A percentile compares a stretch with the other conserved stretches of the same genome.
These are phyloP conservation scores for Agrochola circellaris DNA, from an alignment of 2,888 invertebrate species.

Conservation along the genomic window DNA sequence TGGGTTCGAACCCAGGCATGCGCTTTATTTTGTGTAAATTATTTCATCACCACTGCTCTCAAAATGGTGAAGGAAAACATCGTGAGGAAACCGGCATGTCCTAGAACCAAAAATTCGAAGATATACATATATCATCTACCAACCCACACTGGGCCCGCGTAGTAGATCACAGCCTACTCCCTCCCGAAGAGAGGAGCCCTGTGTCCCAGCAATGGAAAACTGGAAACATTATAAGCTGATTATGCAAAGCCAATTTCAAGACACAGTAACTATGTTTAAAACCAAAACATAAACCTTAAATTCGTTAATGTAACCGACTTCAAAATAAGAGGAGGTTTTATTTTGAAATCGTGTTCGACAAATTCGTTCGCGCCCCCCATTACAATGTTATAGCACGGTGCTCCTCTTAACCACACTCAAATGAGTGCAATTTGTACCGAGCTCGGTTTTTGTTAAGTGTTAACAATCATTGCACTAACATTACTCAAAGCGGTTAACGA, in stretches of 20 bases:
- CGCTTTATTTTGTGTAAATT: too few species aligned
- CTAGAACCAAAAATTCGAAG: too few species aligned
- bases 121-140: too few species aligned
- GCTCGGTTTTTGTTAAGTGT: slow-evolving; percentile 48
- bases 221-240: too few species aligned
- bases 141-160: too few species aligned
- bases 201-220: too few species aligned
- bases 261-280: background rate
- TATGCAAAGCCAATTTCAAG: background rate
- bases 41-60: too few species aligned
- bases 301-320: background rate
- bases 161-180: too few species aligned
- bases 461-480: slow-evolving; percentile 40
- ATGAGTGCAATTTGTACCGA: slow-evolving; percentile 44
- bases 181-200: too few species aligned
- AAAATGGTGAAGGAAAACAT: too few species aligned
- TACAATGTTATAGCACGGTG: slow-evolving; percentile 41
- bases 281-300: background rate
- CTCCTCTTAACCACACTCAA: slow-evolving; percentile 44
- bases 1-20: too few species aligned
- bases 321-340: slow-evolving; percentile 8
- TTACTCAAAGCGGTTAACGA: slow-evolving; percentile 31
- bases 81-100: too few species aligned
- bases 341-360: slow-evolving; percentile 28
- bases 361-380: slow-evolving; percentile 18